Evolutionary conservation across 2,113 vertebrate species (phyloP), one percentile per base, ranked within the genome.

Genomic region (Ameiurus melas): DNA sequence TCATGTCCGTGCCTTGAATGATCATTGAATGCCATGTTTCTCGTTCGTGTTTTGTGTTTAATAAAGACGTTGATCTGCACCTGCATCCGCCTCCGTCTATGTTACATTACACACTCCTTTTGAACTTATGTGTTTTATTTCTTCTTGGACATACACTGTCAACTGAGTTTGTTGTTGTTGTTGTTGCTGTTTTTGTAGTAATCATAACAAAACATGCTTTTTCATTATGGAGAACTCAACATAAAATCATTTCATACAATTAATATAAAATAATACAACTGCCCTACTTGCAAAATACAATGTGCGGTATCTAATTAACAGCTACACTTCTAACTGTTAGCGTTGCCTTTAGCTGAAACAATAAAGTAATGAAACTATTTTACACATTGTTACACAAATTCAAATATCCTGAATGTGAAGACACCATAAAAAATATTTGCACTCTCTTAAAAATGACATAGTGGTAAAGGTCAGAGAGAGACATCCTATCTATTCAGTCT

Each of bases 391-490:
- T 84, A 51, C 51, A 79, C 43, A 53, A 68, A 78, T 60, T 60
- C 22, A 62, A 87, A 30, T 70, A 66, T 53, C 58, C 53, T 70
- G 30, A 64, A 51, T 16, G 5, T 22, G 62, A 66, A 75, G 12
- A 71, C 33, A 27, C 36, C 30, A 25, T 75, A 53, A 22, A 73
- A 68, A n/a, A 64, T 55, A 83, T 62, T 53, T 43, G 22, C 30
- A 58, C 25, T 25, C 19, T n/a, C 25, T 57, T 79, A 27, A 73
- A 80, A 78, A 70, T 86, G 85, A 89, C 81, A 73, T 17, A 70
- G 84, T 27, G 70, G 62, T 85, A 77, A 87, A 66, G 62, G 57
- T 77, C 55, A 33, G 25, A 85, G n/a, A n/a, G n/a, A n/a, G n/a
- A n/a, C n/a, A n/a, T n/a, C n/a, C n/a, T n/a, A n/a, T n/a, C n/a